These are phyloP conservation scores for Planiliza haematocheilus DNA, from an alignment of 2,113 vertebrate genomes.

Conservation along the genomic window DNA sequence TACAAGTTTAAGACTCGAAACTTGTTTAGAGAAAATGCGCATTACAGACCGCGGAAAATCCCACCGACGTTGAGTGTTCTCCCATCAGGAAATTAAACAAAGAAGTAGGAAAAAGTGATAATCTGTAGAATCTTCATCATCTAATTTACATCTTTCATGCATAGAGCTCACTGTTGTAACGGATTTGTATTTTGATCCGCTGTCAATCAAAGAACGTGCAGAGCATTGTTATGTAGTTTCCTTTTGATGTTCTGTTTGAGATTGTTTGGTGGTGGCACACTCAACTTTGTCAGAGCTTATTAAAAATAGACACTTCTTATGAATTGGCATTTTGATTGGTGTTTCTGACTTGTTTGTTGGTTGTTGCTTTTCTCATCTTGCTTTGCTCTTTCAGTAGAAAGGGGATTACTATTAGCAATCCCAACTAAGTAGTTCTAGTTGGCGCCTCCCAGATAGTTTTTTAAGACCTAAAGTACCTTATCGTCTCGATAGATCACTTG, in stretches of 20 bases:
- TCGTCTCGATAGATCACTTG: too few relatives aligned
- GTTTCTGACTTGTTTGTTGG: too few relatives aligned
- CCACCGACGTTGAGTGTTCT: neutral
- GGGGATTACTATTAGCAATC: too few relatives aligned
- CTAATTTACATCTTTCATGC: slow-evolving; percentile 12
- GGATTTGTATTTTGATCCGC: slow-evolving; percentile 18
- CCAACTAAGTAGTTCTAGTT: too few relatives aligned
- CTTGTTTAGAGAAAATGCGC: neutral
- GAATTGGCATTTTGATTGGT: neutral
- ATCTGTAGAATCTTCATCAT: slow-evolving; percentile 3
- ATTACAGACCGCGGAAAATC: neutral
- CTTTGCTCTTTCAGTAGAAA: too few relatives aligned
- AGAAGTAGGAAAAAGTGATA: neutral
- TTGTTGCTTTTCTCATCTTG: too few relatives aligned
- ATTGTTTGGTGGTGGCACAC: slow-evolving; percentile 3
- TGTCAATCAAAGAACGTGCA: slow-evolving; percentile 25
- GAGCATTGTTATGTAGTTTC: neutral
- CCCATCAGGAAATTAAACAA: neutral
- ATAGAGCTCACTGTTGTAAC: neutral
- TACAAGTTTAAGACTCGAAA: neutral
- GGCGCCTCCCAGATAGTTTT: too few relatives aligned
- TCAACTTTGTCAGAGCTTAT: neutral
- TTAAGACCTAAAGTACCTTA: too few relatives aligned
- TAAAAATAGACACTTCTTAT: slow-evolving; percentile 22
- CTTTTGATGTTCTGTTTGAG: slow-evolving; percentile 25